Evolutionary conservation across 2,797 vertebrate species (phyloP).

Genomic region (Discoglossus pictus): DNA sequence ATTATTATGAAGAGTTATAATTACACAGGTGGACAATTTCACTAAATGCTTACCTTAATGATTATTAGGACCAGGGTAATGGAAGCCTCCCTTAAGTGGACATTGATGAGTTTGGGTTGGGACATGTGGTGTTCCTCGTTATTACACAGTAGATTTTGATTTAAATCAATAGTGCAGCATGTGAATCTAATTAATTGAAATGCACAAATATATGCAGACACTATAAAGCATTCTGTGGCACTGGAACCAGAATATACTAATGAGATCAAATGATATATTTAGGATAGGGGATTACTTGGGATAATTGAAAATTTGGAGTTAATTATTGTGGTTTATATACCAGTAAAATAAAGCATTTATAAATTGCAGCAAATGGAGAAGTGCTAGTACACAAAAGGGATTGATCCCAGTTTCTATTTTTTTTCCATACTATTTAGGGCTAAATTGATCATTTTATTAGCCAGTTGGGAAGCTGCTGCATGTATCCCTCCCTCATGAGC

Average conservation of each 20-base stretch:
- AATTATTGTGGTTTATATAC: no score
- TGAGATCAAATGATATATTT: neutral
- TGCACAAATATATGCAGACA: neutral
- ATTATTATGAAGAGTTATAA: constrained; percentile 5
- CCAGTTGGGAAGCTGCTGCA: constrained; percentile 47
- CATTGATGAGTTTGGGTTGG: neutral
- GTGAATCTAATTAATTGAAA: neutral
- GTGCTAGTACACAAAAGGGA: neutral
- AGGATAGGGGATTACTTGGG: neutral
- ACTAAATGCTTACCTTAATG: neutral
- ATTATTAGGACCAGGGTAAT: neutral
- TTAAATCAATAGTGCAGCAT: neutral
- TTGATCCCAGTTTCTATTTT: constrained; percentile 1
- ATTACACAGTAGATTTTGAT: neutral
- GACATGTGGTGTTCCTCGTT: neutral
- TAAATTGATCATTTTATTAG: constrained; percentile 4
- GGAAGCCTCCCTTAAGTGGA: neutral
- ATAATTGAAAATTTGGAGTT: neutral
- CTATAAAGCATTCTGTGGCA: neutral
- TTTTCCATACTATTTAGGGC: constrained; percentile 30
- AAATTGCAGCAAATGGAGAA: neutral
- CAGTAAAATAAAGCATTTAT: neutral
- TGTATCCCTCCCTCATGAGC: no score
- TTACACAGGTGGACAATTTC: neutral
- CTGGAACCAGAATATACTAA: neutral